These are phyloP conservation scores for Chiloscyllium punctatum DNA, from an alignment of 2,797 vertebrate genomes.

Conservation along the genomic window DNA sequence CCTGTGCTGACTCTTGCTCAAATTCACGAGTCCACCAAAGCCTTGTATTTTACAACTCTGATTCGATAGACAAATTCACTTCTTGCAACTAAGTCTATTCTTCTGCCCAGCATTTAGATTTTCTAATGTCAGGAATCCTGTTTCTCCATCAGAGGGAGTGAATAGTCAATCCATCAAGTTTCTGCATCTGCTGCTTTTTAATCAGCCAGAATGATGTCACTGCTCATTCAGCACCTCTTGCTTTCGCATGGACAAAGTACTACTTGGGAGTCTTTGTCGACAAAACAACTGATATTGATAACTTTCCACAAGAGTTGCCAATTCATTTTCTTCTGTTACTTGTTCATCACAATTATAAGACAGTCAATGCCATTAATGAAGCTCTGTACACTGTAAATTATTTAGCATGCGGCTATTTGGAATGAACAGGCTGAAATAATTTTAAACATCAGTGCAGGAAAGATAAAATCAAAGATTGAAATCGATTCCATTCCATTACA, in stretches of 20 bases:
- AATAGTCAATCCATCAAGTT: not conserved
- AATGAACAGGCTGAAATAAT: not conserved
- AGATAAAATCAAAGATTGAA: not conserved
- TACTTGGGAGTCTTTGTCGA: slow-evolving; percentile 9
- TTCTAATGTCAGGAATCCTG: not conserved
- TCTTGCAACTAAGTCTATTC: not conserved
- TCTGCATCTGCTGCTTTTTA: not conserved
- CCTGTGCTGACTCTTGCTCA: not conserved
- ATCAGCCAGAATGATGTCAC: not conserved
- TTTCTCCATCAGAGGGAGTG: not conserved
- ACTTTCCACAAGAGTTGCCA: not conserved
- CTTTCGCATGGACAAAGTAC: not conserved
- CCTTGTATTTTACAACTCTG: not conserved
- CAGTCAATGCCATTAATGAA: not conserved
- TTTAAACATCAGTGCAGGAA: not conserved
- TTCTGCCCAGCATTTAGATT: not conserved
- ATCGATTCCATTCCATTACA: not conserved
- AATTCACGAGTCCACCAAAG: not conserved
- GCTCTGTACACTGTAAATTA: not conserved
- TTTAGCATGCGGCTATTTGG: not conserved
- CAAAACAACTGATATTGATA: not conserved
- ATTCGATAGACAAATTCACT: not conserved
- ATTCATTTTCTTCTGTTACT: not conserved
- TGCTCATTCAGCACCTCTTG: not conserved
- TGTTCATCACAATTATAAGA: not conserved